Percentiles rank a stretch among this genome's conserved stretches.
phyloP scores from a whole-genome alignment of 2,888 invertebrate species.

The Autographa pulchrina region DNA sequence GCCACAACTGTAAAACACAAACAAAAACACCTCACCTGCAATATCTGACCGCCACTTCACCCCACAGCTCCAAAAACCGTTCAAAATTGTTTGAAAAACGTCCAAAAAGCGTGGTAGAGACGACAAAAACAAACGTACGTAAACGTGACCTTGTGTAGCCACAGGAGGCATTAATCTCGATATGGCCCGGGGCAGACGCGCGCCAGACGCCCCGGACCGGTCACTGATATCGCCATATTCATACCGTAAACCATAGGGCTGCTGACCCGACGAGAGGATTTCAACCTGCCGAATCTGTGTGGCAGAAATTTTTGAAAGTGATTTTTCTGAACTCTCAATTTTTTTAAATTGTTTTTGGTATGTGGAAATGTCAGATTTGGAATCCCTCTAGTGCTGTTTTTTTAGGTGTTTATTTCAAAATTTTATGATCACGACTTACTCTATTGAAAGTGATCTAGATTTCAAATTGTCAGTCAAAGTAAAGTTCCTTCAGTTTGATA shows the following conservation, averaged over 20 bases:
- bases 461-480: too few relatives aligned
- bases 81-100: constrained; percentile 34
- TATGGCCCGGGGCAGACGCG: constrained; percentile 58
- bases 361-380: too few relatives aligned
- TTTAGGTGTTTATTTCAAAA: too few relatives aligned
- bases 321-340: neutral
- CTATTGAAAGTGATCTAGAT: too few relatives aligned
- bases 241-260: constrained; percentile 39
- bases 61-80: neutral
- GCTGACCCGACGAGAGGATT: constrained; percentile 7
- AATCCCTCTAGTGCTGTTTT: too few relatives aligned
- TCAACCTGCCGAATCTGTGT: neutral
- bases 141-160: constrained; percentile 60
- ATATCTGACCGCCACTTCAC: neutral
- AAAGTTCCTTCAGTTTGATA: too few relatives aligned
- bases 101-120: constrained; percentile 37
- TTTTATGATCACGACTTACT: too few relatives aligned
- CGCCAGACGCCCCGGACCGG: constrained; percentile 63
- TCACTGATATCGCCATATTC: constrained; percentile 65
- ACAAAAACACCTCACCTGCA: neutral
- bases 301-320: neutral
- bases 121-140: constrained; percentile 61
- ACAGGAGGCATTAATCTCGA: constrained; percentile 65
- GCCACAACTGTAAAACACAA: neutral
- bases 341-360: neutral